Evolutionary conservation across 1,140 invertebrate species (phyloP), one percentile per base, ranked within the genome.

Genomic region (Metopolophium dirhodum): DNA sequence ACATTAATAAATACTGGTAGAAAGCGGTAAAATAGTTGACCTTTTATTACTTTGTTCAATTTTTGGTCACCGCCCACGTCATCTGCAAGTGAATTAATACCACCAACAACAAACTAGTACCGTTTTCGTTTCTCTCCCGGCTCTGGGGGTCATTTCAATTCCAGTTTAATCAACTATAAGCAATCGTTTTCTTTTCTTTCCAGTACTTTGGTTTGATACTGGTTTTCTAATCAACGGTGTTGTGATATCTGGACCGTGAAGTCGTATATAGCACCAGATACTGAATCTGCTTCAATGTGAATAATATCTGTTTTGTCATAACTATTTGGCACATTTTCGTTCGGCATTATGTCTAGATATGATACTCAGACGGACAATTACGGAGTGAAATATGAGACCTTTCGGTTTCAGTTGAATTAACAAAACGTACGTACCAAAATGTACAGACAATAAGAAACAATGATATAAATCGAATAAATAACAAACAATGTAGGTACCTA

Each of bases 101-200:
- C 77, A 91, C 90, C 61, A 61, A 68, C 86, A 51, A 91, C 90
- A 85, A 61, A 90, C 51, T 47, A 85, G 61, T 85, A 57, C 14
- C 57, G 35, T 82, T 47, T 68, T 85, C n/a, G 37, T 91, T 94
- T 54, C 57, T 23, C 90, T 61, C 3, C 89, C 54, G 35, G 77
- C 18, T 85, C 22, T 83, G 30, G 83, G 23, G 23, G 4, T 57
- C 23, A 8, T 57, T 41, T 41, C 37, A 92, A 51, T 91, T 91
- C 68, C 35, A 86, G 26, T 85, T 30, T 20, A 35, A 61, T 49
- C 51, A 11, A 87, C 35, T 91, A 61, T 92, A 57, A 45, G 8
- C 41, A 14, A 20, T 30, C 90, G 49, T 20, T 35, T 47, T 9
- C 7, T 51, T 91, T 92, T 91, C 35, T 77, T 86, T 92, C 54